Evolutionary conservation across 2,113 vertebrate species (phyloP), one percentile per base, ranked within the genome.

Genomic region (Ochotona princeps): DNA sequence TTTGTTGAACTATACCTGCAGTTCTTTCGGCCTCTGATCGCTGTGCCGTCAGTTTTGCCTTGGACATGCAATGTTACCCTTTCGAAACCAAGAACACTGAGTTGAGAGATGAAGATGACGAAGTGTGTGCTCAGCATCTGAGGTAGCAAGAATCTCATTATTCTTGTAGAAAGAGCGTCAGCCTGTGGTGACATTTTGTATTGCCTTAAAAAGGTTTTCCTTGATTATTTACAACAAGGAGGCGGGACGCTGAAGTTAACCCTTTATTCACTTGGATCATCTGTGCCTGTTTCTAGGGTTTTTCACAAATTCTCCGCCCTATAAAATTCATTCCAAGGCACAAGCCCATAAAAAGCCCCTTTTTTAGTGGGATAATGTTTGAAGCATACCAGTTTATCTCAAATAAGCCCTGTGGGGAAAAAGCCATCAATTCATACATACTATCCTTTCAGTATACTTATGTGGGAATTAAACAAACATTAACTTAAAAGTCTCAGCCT

Each of bases 151-250:
- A 12, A 83, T n/a, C 92, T 96, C 94, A 90, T 98, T 98, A 97
- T 98, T 98, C 94, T 95, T 96, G 97, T 97, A 97, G 98, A 98
- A 98, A 98, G 98, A 98, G 98, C 98, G 98, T 98, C 98, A 98
- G 98, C 98, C 98, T 97, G 98, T 98, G 98, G 98, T 97, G 95
- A 94, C 97, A 94, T 96, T 96, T 82, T 98, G 98, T 93, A 98
- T 96, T 98, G 97, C 98, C 97, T 95, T 79, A 97, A 96, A 93
- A 94, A 79, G 83, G 74, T 84, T 95, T 94, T 75, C 0, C 21
- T 93, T 83, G 95, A 82, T 83, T 85, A 93, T 96, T 96, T 96
- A 92, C 85, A 78, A 20, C 26, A 6, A n/a, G 61, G 95, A 90
- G 97, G 92, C 63, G 85, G 84, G 66, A 93, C 75, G 3, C 74